Conservation (phyloP, 2,888 invertebrate genomes). For the Philhelius pedissequus region DNA sequence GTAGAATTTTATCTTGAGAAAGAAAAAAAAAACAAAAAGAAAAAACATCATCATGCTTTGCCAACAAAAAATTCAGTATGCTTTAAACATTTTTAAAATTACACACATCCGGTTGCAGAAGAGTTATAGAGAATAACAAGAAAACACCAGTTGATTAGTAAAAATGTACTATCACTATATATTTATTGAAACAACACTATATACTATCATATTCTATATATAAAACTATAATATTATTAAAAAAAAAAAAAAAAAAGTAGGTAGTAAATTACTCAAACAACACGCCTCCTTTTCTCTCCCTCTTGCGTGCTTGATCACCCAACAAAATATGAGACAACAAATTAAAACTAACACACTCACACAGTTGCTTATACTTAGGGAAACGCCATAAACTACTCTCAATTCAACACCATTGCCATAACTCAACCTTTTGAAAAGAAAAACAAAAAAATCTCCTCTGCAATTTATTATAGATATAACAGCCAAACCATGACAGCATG, state of each 20-base stretch:
- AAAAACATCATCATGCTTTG: constrained; percentile 69
- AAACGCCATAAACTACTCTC: constrained; percentile 41
- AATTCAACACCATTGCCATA: constrained; percentile 49
- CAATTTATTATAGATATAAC: constrained; percentile 20
- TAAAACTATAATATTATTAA: constrained; percentile 19
- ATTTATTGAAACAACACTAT: not conserved
- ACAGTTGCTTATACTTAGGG: constrained; percentile 43
- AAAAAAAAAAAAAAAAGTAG: constrained; percentile 33
- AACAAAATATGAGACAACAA: constrained; percentile 3
- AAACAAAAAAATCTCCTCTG: constrained; percentile 18
- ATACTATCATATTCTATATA: constrained; percentile 36
- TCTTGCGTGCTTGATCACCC: constrained; percentile 6
- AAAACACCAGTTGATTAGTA: constrained; percentile 59
- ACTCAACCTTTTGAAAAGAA: constrained; percentile 21
- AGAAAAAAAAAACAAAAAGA: constrained; percentile 15
- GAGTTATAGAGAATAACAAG: constrained; percentile 10
- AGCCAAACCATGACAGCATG: not conserved
- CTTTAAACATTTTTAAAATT: not conserved
- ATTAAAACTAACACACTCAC: constrained; percentile 3
- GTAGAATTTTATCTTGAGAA: not conserved
- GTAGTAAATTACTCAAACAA: constrained; percentile 52
- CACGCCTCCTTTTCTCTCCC: constrained; percentile 4
- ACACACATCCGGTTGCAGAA: constrained; percentile 33
- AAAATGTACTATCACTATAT: constrained; percentile 37
- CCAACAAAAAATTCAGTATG: constrained; percentile 21